Percentiles rank a stretch among this genome's conserved stretches.
phyloP scores from a whole-genome alignment of 2,113 vertebrate genomes.

The Ageneiosus marmoratus region DNA sequence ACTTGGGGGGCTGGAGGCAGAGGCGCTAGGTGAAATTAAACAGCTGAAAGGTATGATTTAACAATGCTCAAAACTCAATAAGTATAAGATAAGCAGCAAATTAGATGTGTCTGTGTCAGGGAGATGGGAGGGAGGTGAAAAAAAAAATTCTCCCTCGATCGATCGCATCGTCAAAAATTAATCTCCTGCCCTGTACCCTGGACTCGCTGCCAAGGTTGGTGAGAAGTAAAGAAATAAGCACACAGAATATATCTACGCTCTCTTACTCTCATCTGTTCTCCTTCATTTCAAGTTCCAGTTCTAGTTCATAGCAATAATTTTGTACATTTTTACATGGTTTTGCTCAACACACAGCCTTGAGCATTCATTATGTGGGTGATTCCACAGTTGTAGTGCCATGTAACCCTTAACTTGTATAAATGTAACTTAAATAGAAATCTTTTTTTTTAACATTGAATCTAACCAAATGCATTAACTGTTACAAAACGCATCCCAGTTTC shows the following conservation, averaged over 20 bases:
- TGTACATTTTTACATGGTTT: background rate
- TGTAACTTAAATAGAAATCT: background rate
- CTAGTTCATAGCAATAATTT: background rate
- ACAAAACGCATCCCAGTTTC: background rate
- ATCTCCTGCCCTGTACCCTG: constrained; percentile 83
- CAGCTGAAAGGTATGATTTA: constrained; percentile 93
- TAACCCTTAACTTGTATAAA: background rate
- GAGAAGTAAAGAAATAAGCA: constrained; percentile 80
- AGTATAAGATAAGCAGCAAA: constrained; percentile 91
- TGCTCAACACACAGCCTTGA: constrained; percentile 3
- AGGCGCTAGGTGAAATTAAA: constrained; percentile 84
- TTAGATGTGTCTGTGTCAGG: constrained; percentile 86
- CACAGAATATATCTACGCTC: constrained; percentile 61
- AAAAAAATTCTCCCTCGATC: constrained; percentile 76
- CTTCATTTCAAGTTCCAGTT: constrained; percentile 1
- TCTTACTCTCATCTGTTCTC: constrained; percentile 19
- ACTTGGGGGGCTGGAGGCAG: constrained; percentile 77
- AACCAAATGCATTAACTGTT: background rate
- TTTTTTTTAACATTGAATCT: background rate
- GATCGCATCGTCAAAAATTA: constrained; percentile 90
- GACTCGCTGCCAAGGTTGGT: constrained; percentile 79
- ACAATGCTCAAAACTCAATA: constrained; percentile 91
- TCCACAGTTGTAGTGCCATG: background rate
- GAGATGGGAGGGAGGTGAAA: constrained; percentile 71
- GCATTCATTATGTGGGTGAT: background rate